Percentiles rank a stretch among this genome's conserved stretches.
These are phyloP conservation scores for Hepsetus odoe DNA, from an alignment of 2,113 vertebrate species.

Conservation along the genomic window DNA sequence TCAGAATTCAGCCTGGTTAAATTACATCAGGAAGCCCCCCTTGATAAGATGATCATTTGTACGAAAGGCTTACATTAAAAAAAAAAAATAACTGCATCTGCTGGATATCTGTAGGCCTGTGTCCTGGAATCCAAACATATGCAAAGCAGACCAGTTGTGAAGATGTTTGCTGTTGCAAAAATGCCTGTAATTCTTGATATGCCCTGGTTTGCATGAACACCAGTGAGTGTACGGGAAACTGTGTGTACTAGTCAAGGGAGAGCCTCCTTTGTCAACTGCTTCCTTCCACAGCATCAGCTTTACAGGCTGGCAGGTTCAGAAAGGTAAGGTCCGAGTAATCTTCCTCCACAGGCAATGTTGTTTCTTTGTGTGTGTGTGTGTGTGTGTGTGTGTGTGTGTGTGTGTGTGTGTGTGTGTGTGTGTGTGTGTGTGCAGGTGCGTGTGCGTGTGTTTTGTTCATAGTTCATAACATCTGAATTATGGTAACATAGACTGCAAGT, in stretches of 20 bases:
- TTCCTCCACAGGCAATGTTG: no score
- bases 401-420: no score
- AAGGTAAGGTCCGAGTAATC: no score
- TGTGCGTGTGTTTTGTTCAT: no score
- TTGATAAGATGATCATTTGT: background rate
- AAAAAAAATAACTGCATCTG: background rate
- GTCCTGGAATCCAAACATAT: background rate
- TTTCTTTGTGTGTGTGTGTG: no score
- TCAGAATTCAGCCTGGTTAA: background rate
- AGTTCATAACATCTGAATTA: no score
- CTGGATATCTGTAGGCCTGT: background rate
- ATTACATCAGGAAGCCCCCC: background rate
- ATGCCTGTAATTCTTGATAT: slow-evolving; percentile 28
- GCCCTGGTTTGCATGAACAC: slow-evolving; percentile 66
- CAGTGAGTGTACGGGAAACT: slow-evolving; percentile 40
- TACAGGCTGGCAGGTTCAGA: background rate
- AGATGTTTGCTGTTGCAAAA: background rate
- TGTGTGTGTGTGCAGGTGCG: no score
- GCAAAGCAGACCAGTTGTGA: slow-evolving; percentile 14
- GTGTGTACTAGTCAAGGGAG: background rate
- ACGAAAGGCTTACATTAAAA: background rate
- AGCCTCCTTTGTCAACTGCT: background rate
- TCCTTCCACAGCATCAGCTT: background rate
- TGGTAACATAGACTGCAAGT: no score
- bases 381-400: no score